Conservation (phyloP, 2,113 vertebrate genomes). For the Poecile atricapillus region DNA sequence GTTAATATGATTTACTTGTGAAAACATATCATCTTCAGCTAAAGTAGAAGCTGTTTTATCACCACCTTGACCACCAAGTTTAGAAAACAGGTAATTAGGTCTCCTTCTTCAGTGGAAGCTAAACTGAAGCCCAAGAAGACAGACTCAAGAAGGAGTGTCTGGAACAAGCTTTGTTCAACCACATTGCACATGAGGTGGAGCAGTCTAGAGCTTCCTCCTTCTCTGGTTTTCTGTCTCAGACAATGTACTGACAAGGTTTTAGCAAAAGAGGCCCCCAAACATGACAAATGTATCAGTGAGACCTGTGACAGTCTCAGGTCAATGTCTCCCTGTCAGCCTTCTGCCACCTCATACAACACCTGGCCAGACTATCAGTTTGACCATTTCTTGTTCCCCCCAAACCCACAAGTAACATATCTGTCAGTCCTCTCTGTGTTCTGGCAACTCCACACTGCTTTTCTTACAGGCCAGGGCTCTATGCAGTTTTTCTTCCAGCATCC, state of each 20-base stretch:
- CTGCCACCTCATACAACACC: not conserved
- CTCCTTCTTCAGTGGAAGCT: not conserved
- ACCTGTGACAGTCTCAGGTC: not conserved
- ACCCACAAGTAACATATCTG: too few species aligned
- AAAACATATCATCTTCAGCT: not conserved
- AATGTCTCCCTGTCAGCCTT: not conserved
- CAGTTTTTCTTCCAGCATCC: not conserved
- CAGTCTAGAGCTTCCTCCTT: not conserved
- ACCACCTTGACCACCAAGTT: not conserved
- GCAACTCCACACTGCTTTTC: not conserved
- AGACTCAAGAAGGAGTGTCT: not conserved
- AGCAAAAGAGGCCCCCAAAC: not conserved
- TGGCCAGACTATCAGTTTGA: not conserved
- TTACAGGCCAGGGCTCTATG: not conserved
- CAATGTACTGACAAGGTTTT: not conserved
- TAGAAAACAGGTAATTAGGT: not conserved
- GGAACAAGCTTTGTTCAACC: not conserved
- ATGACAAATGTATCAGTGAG: not conserved
- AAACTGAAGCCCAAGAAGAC: not conserved
- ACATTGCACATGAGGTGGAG: not conserved
- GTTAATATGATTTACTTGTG: not conserved
- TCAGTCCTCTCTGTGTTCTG: not conserved
- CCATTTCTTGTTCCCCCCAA: not conserved
- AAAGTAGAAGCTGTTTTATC: not conserved
- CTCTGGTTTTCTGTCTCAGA: not conserved